Evolutionary conservation across 2,888 invertebrate genomes (phyloP).

Genomic region (Choristoneura rosaceana): DNA sequence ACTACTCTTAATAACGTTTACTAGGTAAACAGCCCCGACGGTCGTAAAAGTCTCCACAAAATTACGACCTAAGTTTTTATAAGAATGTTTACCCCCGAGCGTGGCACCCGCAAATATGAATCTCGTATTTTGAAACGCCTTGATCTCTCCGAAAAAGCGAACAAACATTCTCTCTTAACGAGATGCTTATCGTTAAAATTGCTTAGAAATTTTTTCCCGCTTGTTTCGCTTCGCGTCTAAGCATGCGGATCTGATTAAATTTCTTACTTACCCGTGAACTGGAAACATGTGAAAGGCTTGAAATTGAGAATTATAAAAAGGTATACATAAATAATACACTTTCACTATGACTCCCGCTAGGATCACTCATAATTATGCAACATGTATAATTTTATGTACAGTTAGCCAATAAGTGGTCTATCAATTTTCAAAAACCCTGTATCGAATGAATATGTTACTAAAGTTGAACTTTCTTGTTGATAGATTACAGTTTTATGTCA

Average conservation of each 20-base stretch:
- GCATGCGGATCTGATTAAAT: slow-evolving; percentile 6
- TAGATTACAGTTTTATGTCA: too few species aligned
- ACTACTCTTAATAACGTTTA: slow-evolving; percentile 51
- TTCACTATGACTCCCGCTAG: too few species aligned
- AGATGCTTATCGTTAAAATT: slow-evolving; percentile 9
- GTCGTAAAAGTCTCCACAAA: slow-evolving; percentile 56
- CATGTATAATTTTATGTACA: too few species aligned
- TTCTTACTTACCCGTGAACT: neutral
- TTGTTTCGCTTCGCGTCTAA: slow-evolving; percentile 1
- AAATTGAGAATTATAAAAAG: neutral
- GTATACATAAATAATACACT: too few species aligned
- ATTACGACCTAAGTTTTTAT: slow-evolving; percentile 54
- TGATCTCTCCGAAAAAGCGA: slow-evolving; percentile 5
- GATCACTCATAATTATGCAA: too few species aligned
- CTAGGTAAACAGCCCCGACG: slow-evolving; percentile 50
- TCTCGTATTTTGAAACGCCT: slow-evolving; percentile 36
- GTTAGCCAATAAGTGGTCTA: too few species aligned
- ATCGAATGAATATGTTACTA: too few species aligned
- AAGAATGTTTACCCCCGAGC: slow-evolving; percentile 52
- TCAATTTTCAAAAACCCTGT: too few species aligned
- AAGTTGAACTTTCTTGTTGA: too few species aligned
- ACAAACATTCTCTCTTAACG: slow-evolving; percentile 10
- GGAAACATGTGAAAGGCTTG: neutral
- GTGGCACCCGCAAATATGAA: slow-evolving; percentile 43
- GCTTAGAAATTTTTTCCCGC: neutral